phyloP scores from a whole-genome alignment of 2,797 vertebrate genomes.

The Caiman crocodilus region DNA sequence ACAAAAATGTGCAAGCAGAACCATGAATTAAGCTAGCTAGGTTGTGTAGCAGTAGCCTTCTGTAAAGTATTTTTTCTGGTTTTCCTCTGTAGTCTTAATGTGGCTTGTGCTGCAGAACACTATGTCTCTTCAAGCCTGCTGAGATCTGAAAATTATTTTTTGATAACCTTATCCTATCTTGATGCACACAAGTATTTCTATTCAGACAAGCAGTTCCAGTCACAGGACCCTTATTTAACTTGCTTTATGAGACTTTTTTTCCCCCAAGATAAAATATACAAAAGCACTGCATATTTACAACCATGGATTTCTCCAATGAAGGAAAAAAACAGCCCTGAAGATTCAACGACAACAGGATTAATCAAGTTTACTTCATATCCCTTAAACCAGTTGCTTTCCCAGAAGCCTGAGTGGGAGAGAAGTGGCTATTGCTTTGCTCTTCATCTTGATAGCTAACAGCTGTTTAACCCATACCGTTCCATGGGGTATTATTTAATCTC shows the following conservation, averaged over 20 bases:
- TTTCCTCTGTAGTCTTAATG: neutral
- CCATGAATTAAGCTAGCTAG: too few species aligned
- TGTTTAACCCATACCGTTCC: neutral
- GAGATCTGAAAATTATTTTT: neutral
- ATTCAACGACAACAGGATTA: neutral
- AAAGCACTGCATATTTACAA: neutral
- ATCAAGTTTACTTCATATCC: neutral
- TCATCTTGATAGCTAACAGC: neutral
- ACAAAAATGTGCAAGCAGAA: too few species aligned
- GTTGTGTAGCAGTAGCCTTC: neutral
- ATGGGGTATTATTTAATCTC: neutral
- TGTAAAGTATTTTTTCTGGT: neutral
- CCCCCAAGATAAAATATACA: neutral
- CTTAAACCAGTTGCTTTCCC: neutral
- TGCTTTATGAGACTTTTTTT: neutral
- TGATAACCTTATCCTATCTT: neutral
- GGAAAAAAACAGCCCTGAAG: neutral
- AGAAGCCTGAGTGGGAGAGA: neutral
- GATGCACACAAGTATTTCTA: neutral
- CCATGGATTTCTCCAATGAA: neutral
- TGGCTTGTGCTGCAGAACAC: neutral
- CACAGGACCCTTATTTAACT: neutral
- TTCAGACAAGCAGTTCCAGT: neutral
- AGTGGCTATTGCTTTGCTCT: neutral
- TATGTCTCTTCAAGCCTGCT: neutral